Conservation (phyloP, 2,888 invertebrate genomes). For the Limnephilus auricula region DNA sequence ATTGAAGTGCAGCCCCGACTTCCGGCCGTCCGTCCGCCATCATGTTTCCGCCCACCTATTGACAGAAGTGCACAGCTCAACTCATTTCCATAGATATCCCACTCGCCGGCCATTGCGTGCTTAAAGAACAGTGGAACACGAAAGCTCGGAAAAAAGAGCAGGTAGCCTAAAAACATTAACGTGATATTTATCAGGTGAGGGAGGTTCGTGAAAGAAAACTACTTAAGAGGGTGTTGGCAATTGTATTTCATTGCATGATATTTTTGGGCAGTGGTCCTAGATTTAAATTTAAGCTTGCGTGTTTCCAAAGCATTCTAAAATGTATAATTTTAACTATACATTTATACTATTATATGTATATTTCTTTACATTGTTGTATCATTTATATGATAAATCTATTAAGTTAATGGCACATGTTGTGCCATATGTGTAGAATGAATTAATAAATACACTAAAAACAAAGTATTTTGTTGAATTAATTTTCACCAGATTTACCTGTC, state of each 20-base stretch:
- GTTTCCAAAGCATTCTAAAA: neutral
- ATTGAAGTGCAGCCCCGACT: conserved; percentile 17
- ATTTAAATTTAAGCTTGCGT: neutral
- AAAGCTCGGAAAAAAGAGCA: neutral
- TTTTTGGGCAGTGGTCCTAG: neutral
- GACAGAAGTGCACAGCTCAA: conserved; percentile 9
- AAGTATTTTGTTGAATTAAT: too few species aligned
- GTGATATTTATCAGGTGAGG: neutral
- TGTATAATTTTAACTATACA: neutral
- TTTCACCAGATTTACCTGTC: too few species aligned
- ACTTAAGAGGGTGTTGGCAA: neutral
- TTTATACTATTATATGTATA: too few species aligned
- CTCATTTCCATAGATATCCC: conserved; percentile 41
- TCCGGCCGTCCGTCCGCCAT: neutral
- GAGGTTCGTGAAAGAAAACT: neutral
- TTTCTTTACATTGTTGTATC: too few species aligned
- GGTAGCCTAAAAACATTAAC: neutral
- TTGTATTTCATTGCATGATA: neutral
- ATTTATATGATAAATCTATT: too few species aligned
- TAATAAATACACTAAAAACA: too few species aligned
- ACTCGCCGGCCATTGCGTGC: neutral
- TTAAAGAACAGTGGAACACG: neutral
- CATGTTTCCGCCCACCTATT: neutral
- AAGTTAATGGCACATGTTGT: too few species aligned
- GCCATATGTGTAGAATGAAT: too few species aligned